phyloP scores from a whole-genome alignment of 2,113 vertebrate species.

The Hemibagrus wyckioides region DNA sequence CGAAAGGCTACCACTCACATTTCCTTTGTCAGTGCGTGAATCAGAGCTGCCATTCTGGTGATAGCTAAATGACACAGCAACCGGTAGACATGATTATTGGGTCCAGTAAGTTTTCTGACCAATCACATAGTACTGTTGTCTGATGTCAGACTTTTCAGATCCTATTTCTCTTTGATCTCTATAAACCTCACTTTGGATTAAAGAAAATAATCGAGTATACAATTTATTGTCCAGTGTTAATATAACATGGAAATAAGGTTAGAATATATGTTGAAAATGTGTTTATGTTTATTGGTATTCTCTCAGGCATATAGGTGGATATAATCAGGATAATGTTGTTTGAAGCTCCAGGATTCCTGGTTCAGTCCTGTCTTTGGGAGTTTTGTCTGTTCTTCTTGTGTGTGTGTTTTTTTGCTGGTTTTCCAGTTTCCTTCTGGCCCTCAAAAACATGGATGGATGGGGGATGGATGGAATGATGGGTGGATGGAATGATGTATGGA shows the following conservation, averaged over 20 bases:
- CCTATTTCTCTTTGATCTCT: background rate
- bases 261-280: background rate
- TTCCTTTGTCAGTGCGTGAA: background rate
- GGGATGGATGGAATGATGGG: background rate
- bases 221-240: background rate
- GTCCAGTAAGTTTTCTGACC: background rate
- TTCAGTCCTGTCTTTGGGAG: background rate
- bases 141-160: background rate
- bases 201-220: background rate
- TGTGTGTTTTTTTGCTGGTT: background rate
- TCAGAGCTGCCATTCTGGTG: background rate
- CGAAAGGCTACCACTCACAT: background rate
- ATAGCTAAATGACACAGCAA: constrained; percentile 1
- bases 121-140: background rate
- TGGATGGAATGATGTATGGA: too few relatives aligned
- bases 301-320: background rate
- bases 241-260: background rate
- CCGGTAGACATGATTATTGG: background rate
- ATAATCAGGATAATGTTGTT: background rate
- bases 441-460: background rate
- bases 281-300: background rate
- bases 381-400: background rate
- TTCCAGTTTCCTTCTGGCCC: background rate
- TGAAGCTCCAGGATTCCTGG: background rate
- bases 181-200: background rate